Percentiles rank a stretch among this genome's conserved stretches.
These are phyloP conservation scores for Cylloceria caligata DNA, from an alignment of 2,888 invertebrate genomes.

Conservation along the genomic window DNA sequence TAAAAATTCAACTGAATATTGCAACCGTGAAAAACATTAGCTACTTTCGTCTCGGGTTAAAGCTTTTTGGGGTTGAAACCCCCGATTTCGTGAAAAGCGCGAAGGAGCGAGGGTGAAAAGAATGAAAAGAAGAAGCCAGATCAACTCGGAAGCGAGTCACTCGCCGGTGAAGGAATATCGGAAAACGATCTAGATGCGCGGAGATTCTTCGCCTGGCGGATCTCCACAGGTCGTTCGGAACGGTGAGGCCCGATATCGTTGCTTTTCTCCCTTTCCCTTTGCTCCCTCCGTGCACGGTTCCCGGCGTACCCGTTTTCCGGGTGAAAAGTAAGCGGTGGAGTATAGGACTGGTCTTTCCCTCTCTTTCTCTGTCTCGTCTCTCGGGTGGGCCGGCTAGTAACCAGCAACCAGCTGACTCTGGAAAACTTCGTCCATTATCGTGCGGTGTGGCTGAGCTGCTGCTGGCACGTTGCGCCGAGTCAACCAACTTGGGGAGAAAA, in stretches of 20 bases:
- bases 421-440: slow-evolving; percentile 71
- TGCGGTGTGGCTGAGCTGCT: slow-evolving; percentile 56
- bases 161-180: slow-evolving; percentile 69
- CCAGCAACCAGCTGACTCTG: slow-evolving; percentile 69
- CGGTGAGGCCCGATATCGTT: slow-evolving; percentile 31
- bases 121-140: slow-evolving; percentile 44
- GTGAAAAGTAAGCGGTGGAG: slow-evolving; percentile 52
- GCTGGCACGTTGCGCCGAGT: slow-evolving; percentile 65
- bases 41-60: slow-evolving; percentile 1
- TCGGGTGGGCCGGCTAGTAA: slow-evolving; percentile 58
- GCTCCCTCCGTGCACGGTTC: slow-evolving; percentile 7
- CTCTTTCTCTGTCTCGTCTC: slow-evolving; percentile 47
- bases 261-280: slow-evolving; percentile 34
- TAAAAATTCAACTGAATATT: too few relatives aligned
- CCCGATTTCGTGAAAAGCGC: slow-evolving; percentile 31
- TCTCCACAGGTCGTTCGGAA: slow-evolving; percentile 42
- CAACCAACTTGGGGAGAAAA: slow-evolving; percentile 65
- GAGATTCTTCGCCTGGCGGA: slow-evolving; percentile 50
- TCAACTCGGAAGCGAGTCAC: slow-evolving; percentile 64
- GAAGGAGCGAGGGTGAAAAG: slow-evolving; percentile 3
- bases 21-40: slow-evolving; percentile 4
- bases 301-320: slow-evolving; percentile 52
- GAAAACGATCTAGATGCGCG: slow-evolving; percentile 69
- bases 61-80: not conserved
- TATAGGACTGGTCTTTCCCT: slow-evolving; percentile 38